Base-by-base conservation (phyloP, 2,113 vertebrate species). In the Vombatus ursinus region DNA sequence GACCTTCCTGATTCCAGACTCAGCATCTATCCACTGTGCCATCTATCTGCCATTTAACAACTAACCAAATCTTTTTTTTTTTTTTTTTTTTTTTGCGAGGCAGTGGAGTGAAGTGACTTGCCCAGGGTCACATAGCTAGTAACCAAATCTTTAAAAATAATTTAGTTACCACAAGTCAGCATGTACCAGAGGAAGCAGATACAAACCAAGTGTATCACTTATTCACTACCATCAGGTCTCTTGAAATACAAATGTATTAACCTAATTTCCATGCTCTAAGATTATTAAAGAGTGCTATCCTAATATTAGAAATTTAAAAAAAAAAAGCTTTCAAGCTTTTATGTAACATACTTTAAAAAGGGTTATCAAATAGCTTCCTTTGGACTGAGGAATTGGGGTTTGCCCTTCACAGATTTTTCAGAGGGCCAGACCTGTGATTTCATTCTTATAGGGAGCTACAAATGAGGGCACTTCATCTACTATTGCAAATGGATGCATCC, bases 221-320 rank as follows among this genome's bases (percentile, higher is more conserved):
- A 97, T 96, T 97, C 94, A 28, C 96, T 47, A 84, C 89, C 95
- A 94, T 96, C 95, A 98, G 91, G 50, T 96, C 91, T 95, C 93
- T 37, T 8, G 93, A 94, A 97, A 92, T 93, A 95, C 96, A 96
- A 97, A 95, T 11, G 2, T n/a, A 44, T 84, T 50, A 48, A 93
- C 22, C 92, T 95, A 89, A n/a, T 91, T 44, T 44, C 68, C n/a
- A 84, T 95, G 96, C 95, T 93, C 19, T 97, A 90, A 92, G 52
- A 96, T 97, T 96, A 96, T 93, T 11, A 8, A 8, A 90, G 25
- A 54, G n/a, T 44, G 16, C 23, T 84, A 44, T 19, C 19, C 68
- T 84, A 12, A 84, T 84, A 44, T 44, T 84, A 44, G n/a, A 84
- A 84, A 84, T 1, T 22, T n/a, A n/a, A n/a, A 84, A 84, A 84